Evolutionary conservation across 2,797 vertebrate species (phyloP).

Genomic region (Nyctalus aviator): DNA sequence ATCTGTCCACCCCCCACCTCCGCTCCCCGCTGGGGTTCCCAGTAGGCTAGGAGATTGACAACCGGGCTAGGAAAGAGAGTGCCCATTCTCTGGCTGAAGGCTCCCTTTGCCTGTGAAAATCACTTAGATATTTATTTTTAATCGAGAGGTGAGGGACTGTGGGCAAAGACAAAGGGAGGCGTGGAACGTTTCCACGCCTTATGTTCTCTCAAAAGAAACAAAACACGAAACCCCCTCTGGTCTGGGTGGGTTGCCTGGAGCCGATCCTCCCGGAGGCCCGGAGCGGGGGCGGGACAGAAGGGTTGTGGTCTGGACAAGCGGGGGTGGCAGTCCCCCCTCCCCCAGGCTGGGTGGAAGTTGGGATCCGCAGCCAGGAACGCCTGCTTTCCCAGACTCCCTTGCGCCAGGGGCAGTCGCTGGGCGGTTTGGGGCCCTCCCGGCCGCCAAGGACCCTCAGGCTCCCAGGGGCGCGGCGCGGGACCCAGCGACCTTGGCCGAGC

Average conservation of each 20-base stretch:
- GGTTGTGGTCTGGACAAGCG: background rate
- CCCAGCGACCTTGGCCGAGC: background rate
- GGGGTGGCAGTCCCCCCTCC: background rate
- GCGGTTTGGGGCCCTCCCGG: background rate
- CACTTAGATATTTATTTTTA: background rate
- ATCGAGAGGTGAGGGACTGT: background rate
- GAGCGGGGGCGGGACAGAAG: background rate
- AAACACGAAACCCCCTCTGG: background rate
- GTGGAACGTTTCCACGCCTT: background rate
- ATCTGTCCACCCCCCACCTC: background rate
- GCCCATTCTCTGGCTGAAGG: background rate
- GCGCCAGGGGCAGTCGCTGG: background rate
- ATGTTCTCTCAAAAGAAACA: conserved; percentile 9
- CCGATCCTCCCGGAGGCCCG: background rate
- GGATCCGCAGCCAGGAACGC: background rate
- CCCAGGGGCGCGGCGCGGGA: background rate
- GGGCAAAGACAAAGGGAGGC: background rate
- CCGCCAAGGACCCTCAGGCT: background rate
- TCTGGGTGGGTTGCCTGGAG: background rate
- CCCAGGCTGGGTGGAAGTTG: background rate
- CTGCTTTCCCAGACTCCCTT: conserved; percentile 37
- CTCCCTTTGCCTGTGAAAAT: background rate
- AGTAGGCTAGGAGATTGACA: background rate
- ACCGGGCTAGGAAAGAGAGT: background rate
- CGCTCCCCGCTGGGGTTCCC: background rate